Evolutionary conservation across 2,797 vertebrate species (phyloP), one percentile per base, ranked within the genome.

Genomic region (Anguilla anguilla): DNA sequence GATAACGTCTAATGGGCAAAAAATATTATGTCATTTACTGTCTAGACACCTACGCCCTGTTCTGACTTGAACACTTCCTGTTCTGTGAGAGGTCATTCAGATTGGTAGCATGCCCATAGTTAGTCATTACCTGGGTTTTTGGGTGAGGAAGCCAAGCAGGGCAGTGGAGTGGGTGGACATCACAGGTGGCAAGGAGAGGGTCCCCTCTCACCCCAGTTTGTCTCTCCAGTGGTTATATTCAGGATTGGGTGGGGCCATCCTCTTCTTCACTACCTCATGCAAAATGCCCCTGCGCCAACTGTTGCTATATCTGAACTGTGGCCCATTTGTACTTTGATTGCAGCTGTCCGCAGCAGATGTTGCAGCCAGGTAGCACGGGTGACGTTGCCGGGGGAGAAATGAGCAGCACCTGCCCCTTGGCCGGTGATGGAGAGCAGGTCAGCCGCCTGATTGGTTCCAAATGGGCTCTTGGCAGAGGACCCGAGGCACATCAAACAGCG

Each of bases 401-500:
- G 46, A 79, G 67, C 69, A 88, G 85, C 90, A 89, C 89, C 89
- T 89, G 90, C 85, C 89, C 87, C 77, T 64, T 67, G 86, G 84
- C 86, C 22, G 46, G 43, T 88, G 85, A 67, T 67, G 49, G 87
- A 82, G 86, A 89, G 74, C 86, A 86, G 55, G 89, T 89, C 90
- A 55, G 90, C 79, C 86, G 90, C 49, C 87, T 92, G 89, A 94
- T 92, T 90, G 89, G 86, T 92, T 92, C 91, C 90, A 94, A 93
- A 91, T 91, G 91, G 89, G 90, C 93, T 95, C 94, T 92, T 94
- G 94, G 93, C 91, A 90, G 92, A 91, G 92, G 92, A 94, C 90
- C 86, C 92, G 90, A 90, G 88, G 90, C 90, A 88, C 89, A 88
- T 91, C 64, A 88, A 91, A 93, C 19, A 55, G 82, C 31, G 53